A percentile compares a stretch with the other conserved stretches of the same genome.
Evolutionary conservation across 2,113 vertebrate genomes (phyloP).

Genomic region (Nanorana parkeri): DNA sequence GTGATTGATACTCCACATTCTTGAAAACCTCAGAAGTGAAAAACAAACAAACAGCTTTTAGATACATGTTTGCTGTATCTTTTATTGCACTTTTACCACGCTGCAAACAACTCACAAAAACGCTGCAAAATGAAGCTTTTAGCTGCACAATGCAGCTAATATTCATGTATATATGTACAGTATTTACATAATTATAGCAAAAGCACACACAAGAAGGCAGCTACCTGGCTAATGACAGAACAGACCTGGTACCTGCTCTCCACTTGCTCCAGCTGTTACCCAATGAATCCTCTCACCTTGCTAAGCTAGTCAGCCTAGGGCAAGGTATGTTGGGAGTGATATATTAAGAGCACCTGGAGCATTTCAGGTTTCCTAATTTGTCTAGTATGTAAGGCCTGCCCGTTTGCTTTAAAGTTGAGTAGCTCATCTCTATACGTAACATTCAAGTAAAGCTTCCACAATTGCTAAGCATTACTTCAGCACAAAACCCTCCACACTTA

Average conservation of each 20-base stretch:
- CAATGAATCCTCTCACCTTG: neutral
- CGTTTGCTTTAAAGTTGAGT: neutral
- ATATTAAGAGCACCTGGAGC: neutral
- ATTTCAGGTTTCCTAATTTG: neutral
- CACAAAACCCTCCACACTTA: conserved; percentile 14
- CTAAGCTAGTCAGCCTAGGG: neutral
- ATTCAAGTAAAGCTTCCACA: conserved; percentile 36
- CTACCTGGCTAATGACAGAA: conserved; percentile 40
- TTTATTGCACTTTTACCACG: conserved; percentile 58
- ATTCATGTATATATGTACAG: conserved; percentile 53
- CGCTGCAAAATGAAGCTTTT: conserved; percentile 46
- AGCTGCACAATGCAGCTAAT: conserved; percentile 23
- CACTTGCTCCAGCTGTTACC: neutral
- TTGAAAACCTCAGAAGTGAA: neutral
- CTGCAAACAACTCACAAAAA: conserved; percentile 55
- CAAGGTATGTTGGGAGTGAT: neutral
- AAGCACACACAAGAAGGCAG: conserved; percentile 39
- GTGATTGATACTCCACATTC: no score
- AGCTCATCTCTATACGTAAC: conserved; percentile 17
- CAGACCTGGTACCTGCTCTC: conserved; percentile 8
- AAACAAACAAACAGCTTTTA: neutral
- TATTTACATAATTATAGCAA: conserved; percentile 52
- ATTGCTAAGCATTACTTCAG: neutral
- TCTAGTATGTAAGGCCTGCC: neutral
- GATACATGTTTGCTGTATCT: conserved; percentile 31